Evolutionary conservation across 2,113 vertebrate genomes (phyloP).

Genomic region (Protomyctophum bolini): DNA sequence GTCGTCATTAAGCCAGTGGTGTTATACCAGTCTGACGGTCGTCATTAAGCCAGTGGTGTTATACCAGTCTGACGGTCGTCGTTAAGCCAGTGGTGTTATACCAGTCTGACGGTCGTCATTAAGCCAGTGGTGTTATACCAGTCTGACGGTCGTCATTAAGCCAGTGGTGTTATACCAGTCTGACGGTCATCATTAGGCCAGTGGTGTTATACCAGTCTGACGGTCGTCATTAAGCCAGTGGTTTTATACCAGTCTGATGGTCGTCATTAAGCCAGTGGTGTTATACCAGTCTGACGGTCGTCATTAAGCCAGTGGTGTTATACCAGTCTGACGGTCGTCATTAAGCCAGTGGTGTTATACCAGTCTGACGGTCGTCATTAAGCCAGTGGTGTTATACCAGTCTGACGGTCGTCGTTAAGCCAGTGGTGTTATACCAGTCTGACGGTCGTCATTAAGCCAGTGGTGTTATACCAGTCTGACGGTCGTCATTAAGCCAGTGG

Average conservation of each 20-base stretch:
- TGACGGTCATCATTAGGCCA: conserved; percentile 24
- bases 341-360: conserved; percentile 2
- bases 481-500: conserved; percentile 13
- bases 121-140: conserved; percentile 7
- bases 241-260: conserved; percentile 31
- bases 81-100: conserved; percentile 4
- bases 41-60: conserved; percentile 3
- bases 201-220: conserved; percentile 26
- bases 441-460: conserved; percentile 21
- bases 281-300: conserved; percentile 34
- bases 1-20: conserved; percentile 11
- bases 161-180: conserved; percentile 19
- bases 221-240: conserved; percentile 13
- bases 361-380: conserved; percentile 31
- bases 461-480: conserved; percentile 26
- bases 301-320: conserved; percentile 6
- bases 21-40: conserved; percentile 33
- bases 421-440: conserved; percentile 22
- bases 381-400: conserved; percentile 12
- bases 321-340: conserved; percentile 35
- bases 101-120: conserved; percentile 33
- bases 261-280: conserved; percentile 3
- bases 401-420: conserved; percentile 26
- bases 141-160: conserved; percentile 29
- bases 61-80: conserved; percentile 35